Base-by-base conservation (phyloP, 2,797 vertebrate genomes). In the Halcyon badia region DNA sequence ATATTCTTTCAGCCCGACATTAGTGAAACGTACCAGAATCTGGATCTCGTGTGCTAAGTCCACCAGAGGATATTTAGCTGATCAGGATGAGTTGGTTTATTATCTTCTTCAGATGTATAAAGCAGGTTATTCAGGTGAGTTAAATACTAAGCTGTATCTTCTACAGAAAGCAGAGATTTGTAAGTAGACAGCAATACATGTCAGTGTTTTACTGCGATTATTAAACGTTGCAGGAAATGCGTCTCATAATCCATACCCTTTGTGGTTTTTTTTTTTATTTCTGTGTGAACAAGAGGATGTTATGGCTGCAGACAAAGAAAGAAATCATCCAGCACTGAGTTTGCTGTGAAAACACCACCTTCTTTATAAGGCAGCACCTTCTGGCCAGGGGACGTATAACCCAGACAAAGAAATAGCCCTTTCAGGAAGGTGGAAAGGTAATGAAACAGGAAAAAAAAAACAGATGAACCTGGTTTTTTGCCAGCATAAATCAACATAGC, bases 131-230 rank as follows among this genome's bases (percentile, higher is more conserved):
- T 96, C 93, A 82, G 82, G 92, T 95, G 94, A 97, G 97, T 97
- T 97, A 97, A 97, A 96, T 52, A 83, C 78, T 68, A 83, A 95
- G 88, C 94, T 97, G 83, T 96, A 97, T 97, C 97, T 97, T 97
- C 95, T 91, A 72, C 89, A 97, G 92, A 96, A 97, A 97, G 94
- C 93, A 94, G 89, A 97, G 95, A 94, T 97, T 97, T 96, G 87
- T 95, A 97, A 97, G 94, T 46, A 97, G 72, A 58, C 77, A 60
- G 54, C 94, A 77, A 89, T 96, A 94, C 93, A 87, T 93, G 92
- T 91, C 94, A 94, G 87, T 95, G 92, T 97, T 98, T 96, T 97
- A 91, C 71, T 60, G 94, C 82, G 89, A 97, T 98, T 97, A 97
- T 98, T 98, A 97, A 97, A 97, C 94, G 93, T 96, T 96, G 94